Percentiles rank a stretch among this genome's conserved stretches.
These are phyloP conservation scores for Nasonia longicornis DNA, from an alignment of 1,140 invertebrate genomes.

Conservation along the genomic window DNA sequence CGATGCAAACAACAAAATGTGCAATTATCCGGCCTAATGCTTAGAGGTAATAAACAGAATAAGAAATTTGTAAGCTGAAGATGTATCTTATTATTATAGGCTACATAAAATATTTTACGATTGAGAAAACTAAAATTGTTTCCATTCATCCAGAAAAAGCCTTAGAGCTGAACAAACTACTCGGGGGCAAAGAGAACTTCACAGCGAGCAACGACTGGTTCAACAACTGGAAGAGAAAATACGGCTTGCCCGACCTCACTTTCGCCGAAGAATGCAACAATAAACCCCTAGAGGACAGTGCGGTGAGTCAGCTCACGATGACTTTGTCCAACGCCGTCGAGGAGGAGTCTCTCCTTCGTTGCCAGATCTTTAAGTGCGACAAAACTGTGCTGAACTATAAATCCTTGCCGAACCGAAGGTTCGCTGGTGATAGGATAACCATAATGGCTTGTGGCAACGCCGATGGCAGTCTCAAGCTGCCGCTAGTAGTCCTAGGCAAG, in stretches of 20 bases:
- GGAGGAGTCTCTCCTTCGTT: slow-evolving; percentile 36
- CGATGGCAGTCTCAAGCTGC: slow-evolving; percentile 44
- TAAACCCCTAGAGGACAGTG: slow-evolving; percentile 15
- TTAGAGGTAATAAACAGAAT: slow-evolving; percentile 28
- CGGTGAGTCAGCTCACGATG: slow-evolving; percentile 27
- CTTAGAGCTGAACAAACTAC: slow-evolving; percentile 45
- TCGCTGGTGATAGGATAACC: slow-evolving; percentile 42
- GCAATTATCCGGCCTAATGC: slow-evolving; percentile 37
- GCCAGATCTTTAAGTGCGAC: slow-evolving; percentile 47
- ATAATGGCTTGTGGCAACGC: slow-evolving; percentile 47
- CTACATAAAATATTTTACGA: not conserved
- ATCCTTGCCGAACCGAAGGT: slow-evolving; percentile 34
- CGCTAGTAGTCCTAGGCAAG: slow-evolving; percentile 42
- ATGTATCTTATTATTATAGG: not conserved
- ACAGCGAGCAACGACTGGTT: slow-evolving; percentile 45
- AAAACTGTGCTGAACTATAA: slow-evolving; percentile 42
- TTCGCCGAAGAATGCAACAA: slow-evolving; percentile 33
- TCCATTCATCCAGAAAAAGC: slow-evolving; percentile 43
- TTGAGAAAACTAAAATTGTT: not conserved
- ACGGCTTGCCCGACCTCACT: slow-evolving; percentile 36
- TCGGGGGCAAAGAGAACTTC: slow-evolving; percentile 42
- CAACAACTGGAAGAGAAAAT: slow-evolving; percentile 41
- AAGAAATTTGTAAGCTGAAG: not conserved
- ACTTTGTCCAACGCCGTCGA: slow-evolving; percentile 22
- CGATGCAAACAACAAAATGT: slow-evolving; percentile 37